Evolutionary conservation across 2,888 invertebrate genomes (phyloP), one percentile per base, ranked within the genome.

Genomic region (Xestobium rufovillosum): DNA sequence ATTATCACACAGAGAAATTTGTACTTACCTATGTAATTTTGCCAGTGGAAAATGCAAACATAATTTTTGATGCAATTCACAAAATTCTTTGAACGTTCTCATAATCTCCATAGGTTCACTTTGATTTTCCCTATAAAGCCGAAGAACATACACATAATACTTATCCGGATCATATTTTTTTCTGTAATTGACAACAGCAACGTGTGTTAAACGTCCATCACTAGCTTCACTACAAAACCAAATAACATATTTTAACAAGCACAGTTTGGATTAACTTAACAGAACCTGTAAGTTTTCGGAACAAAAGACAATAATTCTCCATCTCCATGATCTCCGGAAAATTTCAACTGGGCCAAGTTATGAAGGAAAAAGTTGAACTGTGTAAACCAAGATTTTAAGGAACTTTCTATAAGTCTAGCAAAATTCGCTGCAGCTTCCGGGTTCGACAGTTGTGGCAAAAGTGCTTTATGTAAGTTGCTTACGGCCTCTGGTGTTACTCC

Each of bases 331-430:
- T 91, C 91, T n/a, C 84, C 85, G 36, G 85, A 81, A 53, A 94
- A 94, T 48, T 92, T 73, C 55, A 94, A 68, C 63, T 97, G 96
- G 2, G 94, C 94, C 59, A 97, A 67, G 65, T 95, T 95, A 70
- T 98, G 98, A 32, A 97, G 72, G 70, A 98, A 96, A 70, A 98
- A 98, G 71, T 98, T 98, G 55, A 96, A 86, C 43, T 95, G 95
- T 0, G 96, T 95, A 58, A 94, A 96, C 76, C 84, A 81, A 17
- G 83, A 86, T 68, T 90, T 89, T 41, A 95, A 71, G 29, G 94
- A 92, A 55, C 89, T 90, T 65, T 95, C 89, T 61, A 98, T 96
- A 76, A 97, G 85, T 42, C 90, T 71, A 0, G 96, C 92, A 69
- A 96, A 96, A 40, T 84, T 82, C n/a, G 91, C 91, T 2, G 92